A percentile compares a stretch with the other conserved stretches of the same genome.
phyloP scores from a whole-genome alignment of 2,888 invertebrate species.

The Lithosia quadra region DNA sequence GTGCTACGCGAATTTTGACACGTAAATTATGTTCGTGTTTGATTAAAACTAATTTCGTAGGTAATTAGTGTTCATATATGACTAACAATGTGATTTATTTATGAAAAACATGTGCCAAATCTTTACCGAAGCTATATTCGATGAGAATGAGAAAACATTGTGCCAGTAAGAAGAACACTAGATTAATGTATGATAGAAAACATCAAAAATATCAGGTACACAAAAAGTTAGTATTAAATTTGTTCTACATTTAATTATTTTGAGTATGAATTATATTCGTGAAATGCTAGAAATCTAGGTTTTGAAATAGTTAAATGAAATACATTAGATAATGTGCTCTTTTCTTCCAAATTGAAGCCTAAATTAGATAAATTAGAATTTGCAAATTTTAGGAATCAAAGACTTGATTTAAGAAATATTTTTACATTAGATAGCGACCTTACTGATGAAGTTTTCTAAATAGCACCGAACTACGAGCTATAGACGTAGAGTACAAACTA shows the following conservation, averaged over 20 bases:
- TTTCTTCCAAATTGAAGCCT: too few species aligned
- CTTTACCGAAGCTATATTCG: background rate
- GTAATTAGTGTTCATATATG: slow-evolving; percentile 22
- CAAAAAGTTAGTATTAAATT: too few species aligned
- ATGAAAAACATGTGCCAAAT: background rate
- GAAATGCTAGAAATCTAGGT: too few species aligned
- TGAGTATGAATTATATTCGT: too few species aligned
- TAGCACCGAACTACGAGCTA: background rate
- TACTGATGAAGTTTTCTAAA: background rate
- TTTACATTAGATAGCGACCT: background rate
- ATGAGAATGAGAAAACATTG: background rate
- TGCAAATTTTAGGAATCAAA: background rate
- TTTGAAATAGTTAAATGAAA: too few species aligned
- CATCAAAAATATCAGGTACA: too few species aligned
- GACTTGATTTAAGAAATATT: background rate
- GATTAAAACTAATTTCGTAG: slow-evolving; percentile 29
- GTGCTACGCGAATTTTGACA: slow-evolving; percentile 23
- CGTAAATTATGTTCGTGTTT: slow-evolving; percentile 21
- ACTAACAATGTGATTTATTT: slow-evolving; percentile 5
- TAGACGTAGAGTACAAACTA: background rate
- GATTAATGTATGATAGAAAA: too few species aligned
- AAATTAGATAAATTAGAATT: background rate
- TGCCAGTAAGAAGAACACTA: background rate
- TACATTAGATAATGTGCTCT: too few species aligned
- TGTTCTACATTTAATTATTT: too few species aligned